Evolutionary conservation across 2,888 invertebrate species (phyloP), one percentile per base, ranked within the genome.

Genomic region (Cryptus armator): DNA sequence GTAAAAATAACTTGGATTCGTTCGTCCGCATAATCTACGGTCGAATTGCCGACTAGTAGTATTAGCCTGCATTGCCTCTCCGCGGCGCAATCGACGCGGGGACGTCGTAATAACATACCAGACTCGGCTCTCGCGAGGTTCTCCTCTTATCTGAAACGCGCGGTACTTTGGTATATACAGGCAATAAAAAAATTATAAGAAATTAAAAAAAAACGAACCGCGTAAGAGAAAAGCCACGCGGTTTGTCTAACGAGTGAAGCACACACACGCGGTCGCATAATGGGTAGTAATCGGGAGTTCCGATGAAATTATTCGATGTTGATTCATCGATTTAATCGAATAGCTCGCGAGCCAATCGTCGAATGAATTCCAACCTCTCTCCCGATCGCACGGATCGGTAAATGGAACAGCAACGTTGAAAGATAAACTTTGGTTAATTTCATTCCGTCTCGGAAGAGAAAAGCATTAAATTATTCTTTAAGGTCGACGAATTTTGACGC

Each of bases 1-100:
- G 66, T 71, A 66, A 82, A 82, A 81, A 77, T 82, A 82, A 66
- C 77, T 82, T 46, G 77, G 62, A 82, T 72, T 70, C 71, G 71
- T 67, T 70, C 64, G 71, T 71, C 51, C 75, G 62, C 51, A 62
- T 76, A 53, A 64, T 68, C 48, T 46, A 76, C 44, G 71, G 6
- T 71, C 24, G 66, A 19, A 68, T 43, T 81, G 46, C 81, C 68
- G 56, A 56, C 71, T 82, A 3, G 48, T n/a, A 16, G 64, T 53
- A 82, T 82, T 56, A 71, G 48, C 37, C 16, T 24, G 6, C 62
- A 53, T 76, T 75, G 64, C 51, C 64, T 14, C 67, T 44, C 43
- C 43, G 51, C 62, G 64, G 75, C 75, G 37, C 37, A 9, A 44
- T 75, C 74, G 29, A 32, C 51, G 51, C 53, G 62, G 24, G 48